phyloP scores from a whole-genome alignment of 2,888 invertebrate species.

The Sesamia inferens region DNA sequence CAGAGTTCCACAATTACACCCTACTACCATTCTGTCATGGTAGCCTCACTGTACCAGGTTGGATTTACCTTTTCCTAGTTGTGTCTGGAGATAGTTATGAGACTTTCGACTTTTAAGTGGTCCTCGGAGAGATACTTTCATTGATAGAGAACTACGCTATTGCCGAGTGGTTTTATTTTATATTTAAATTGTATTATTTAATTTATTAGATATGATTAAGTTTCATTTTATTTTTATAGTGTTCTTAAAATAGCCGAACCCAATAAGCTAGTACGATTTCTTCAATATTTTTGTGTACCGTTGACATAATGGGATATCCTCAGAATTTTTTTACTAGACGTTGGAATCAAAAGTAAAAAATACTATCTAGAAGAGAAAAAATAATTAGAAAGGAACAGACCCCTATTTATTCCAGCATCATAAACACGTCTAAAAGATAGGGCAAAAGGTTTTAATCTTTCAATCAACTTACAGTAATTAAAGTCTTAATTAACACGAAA shows the following conservation, averaged over 20 bases:
- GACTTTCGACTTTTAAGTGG: no score
- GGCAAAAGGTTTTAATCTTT: slow-evolving; percentile 5
- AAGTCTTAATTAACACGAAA: slow-evolving; percentile 18
- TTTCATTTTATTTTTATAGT: no score
- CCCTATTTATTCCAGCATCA: not conserved
- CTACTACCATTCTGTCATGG: no score
- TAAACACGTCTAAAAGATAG: slow-evolving; percentile 7
- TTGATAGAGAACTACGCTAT: not conserved
- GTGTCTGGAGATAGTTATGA: no score
- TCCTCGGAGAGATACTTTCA: not conserved
- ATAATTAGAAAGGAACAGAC: not conserved
- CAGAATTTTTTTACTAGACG: not conserved
- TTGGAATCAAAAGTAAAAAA: not conserved
- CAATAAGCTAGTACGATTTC: no score
- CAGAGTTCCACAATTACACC: no score
- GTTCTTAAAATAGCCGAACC: not conserved
- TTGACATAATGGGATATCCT: not conserved
- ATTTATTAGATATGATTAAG: no score
- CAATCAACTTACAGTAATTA: slow-evolving; percentile 23
- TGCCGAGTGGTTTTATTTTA: not conserved
- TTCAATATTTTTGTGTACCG: not conserved
- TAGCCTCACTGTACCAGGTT: no score
- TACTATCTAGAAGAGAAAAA: not conserved
- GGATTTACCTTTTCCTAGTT: no score
- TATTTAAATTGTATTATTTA: no score